Conservation (phyloP, 2,888 invertebrate genomes). For the Epirrita christyi region DNA sequence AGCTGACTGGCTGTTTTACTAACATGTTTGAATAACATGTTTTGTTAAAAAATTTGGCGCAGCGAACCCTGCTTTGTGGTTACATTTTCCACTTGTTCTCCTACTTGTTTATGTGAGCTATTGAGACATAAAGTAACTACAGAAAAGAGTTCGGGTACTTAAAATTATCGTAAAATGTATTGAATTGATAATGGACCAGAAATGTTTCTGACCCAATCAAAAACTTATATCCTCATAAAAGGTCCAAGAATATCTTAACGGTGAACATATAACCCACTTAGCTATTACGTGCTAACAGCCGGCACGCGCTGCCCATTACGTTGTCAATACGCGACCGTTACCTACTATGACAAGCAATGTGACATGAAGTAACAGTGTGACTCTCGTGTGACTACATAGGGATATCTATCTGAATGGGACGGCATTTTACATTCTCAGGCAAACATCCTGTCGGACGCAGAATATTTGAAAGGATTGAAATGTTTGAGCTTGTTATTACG, state of each 20-base stretch:
- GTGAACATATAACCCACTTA: slow-evolving; percentile 33
- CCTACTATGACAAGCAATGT: neutral
- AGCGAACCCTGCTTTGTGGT: too few relatives aligned
- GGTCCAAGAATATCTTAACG: slow-evolving; percentile 24
- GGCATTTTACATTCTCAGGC: neutral
- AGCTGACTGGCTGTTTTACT: too few relatives aligned
- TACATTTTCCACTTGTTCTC: too few relatives aligned
- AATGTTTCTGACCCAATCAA: neutral
- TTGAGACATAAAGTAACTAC: too few relatives aligned
- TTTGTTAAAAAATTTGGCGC: too few relatives aligned
- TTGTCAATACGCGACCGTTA: slow-evolving; percentile 29
- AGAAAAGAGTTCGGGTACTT: too few relatives aligned
- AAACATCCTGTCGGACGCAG: slow-evolving; percentile 8
- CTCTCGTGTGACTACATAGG: neutral
- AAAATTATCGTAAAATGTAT: too few relatives aligned
- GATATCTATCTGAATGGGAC: slow-evolving; percentile 5
- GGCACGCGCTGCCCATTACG: slow-evolving; percentile 29
- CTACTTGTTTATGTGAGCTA: too few relatives aligned
- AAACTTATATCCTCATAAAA: slow-evolving; percentile 11
- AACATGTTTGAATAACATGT: too few relatives aligned
- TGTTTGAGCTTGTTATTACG: too few relatives aligned
- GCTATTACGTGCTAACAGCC: slow-evolving; percentile 29
- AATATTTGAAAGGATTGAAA: neutral
- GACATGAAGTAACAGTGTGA: neutral
- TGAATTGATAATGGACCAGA: too few relatives aligned